Base-by-base conservation (phyloP, 1,140 invertebrate genomes). In the Scaptomyza pallida region DNA sequence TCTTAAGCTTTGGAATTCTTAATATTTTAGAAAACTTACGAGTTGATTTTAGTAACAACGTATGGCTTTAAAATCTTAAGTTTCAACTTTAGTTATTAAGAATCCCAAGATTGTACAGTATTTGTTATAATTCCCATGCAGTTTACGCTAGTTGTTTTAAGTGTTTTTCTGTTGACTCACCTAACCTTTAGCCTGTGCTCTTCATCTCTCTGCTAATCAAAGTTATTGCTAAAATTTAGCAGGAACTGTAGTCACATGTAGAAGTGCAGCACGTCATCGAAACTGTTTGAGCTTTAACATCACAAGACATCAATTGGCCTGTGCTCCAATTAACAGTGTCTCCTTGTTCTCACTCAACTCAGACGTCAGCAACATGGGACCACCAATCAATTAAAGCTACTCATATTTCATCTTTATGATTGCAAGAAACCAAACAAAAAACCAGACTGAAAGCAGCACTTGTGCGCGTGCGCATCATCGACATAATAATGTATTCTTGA, bases 331-430 rank as follows among this genome's bases (percentile, higher is more conserved):
- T 54, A 17, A 45, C 26, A 37, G 33, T 69, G 59, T 63, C 47
- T 51, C 56, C 30, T n/a, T n/a, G 33, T 30, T 33, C 15, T 16
- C 51, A 43, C 5, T 64, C 19, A 15, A 17, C 60, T n/a, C 10
- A 57, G 54, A 51, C 64, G 37, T 60, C 44, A 51, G 64, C 48
- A 45, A 35, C 21, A 15, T 43, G n/a, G 47, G 62, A 57, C 62
- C 47, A 52, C 45, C 74, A 69, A 55, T 61, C 64, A 78, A 67
- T 71, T 83, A 2, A 52, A 35, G 16, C n/a, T 21, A 6, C 68
- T 80, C 74, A 44, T 62, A 74, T 74, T 35, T 82, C 74, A 69
- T 60, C 56, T 47, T 47, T 13, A 23, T 23, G 44, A 45, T 12
- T 12, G 17, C 12, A 21, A 54, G 6, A 15, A 56, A 30, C 26